A percentile compares a stretch with the other conserved stretches of the same genome.
phyloP scores from a whole-genome alignment of 35 echinoderm and acorn worm species.

The Heliocidaris erythrogramma region DNA sequence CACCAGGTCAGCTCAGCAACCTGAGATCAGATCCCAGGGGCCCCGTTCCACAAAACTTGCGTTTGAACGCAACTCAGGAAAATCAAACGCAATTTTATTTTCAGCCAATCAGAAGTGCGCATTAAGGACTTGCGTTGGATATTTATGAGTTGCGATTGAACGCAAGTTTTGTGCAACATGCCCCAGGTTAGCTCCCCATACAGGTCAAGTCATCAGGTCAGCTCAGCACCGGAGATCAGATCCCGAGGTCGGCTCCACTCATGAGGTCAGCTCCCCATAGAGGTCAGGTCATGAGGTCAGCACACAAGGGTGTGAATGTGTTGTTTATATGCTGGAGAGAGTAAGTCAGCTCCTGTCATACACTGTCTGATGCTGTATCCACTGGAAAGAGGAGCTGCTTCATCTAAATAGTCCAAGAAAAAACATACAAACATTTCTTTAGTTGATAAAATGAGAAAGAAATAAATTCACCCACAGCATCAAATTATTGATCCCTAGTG shows the following conservation, averaged over 20 bases:
- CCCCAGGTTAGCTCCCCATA: not conserved
- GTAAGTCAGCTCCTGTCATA: conserved; percentile 69
- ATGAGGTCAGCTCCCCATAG: not conserved
- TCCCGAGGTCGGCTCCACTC: not conserved
- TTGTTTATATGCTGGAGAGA: conserved; percentile 66
- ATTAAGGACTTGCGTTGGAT: too few relatives aligned
- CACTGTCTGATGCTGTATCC: conserved; percentile 75
- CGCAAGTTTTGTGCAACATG: too few relatives aligned
- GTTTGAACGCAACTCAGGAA: too few relatives aligned
- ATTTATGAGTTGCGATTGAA: too few relatives aligned
- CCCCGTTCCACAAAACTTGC: too few relatives aligned
- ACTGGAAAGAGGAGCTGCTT: conserved; percentile 37
- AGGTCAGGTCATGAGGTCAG: not conserved
- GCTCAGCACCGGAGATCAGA: not conserved
- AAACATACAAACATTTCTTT: not conserved
- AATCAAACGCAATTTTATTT: too few relatives aligned
- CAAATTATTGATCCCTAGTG: too few relatives aligned
- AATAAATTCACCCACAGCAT: too few relatives aligned
- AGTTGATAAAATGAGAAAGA: too few relatives aligned
- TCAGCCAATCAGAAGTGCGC: too few relatives aligned
- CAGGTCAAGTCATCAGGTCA: not conserved
- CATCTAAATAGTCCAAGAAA: conserved; percentile 49
- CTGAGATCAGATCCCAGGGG: not conserved
- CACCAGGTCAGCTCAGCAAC: too few relatives aligned
- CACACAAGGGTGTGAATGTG: conserved; percentile 55